Evolutionary conservation across 2,888 invertebrate genomes (phyloP).

Genomic region (Limenitis camilla): DNA sequence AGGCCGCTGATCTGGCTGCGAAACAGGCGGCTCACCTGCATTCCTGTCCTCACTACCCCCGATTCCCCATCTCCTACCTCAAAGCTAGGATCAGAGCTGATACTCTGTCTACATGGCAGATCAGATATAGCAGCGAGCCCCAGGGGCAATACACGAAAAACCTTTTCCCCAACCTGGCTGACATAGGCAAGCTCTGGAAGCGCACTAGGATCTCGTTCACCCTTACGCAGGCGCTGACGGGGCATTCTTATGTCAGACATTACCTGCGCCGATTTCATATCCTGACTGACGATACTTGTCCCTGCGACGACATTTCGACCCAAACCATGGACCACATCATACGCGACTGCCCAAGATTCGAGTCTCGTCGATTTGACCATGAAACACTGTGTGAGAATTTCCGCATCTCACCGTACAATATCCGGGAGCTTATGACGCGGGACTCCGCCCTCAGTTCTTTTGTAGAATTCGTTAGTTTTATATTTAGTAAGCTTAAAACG

Average conservation of each 20-base stretch:
- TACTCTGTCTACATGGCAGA: not conserved
- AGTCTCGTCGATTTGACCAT: not conserved
- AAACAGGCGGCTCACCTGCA: not conserved
- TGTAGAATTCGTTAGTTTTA: too few species aligned
- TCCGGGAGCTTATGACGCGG: too few species aligned
- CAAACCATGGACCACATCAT: constrained; percentile 2
- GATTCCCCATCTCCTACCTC: not conserved
- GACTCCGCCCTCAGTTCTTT: too few species aligned
- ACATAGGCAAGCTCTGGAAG: not conserved
- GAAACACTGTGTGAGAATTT: not conserved
- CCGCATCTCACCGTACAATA: not conserved
- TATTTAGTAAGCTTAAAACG: too few species aligned
- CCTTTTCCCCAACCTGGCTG: not conserved
- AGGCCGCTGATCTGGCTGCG: not conserved
- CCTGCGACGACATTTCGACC: not conserved
- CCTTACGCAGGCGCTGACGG: not conserved
- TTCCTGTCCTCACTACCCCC: not conserved
- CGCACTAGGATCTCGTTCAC: not conserved
- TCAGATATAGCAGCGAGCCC: not conserved
- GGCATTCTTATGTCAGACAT: too few species aligned
- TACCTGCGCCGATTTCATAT: too few species aligned
- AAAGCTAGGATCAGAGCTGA: not conserved
- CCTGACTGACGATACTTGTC: not conserved
- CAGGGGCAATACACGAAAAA: not conserved
- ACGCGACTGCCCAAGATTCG: not conserved